Evolutionary conservation across 1,140 invertebrate genomes (phyloP), one percentile per base, ranked within the genome.

Genomic region (Bombus superbus): DNA sequence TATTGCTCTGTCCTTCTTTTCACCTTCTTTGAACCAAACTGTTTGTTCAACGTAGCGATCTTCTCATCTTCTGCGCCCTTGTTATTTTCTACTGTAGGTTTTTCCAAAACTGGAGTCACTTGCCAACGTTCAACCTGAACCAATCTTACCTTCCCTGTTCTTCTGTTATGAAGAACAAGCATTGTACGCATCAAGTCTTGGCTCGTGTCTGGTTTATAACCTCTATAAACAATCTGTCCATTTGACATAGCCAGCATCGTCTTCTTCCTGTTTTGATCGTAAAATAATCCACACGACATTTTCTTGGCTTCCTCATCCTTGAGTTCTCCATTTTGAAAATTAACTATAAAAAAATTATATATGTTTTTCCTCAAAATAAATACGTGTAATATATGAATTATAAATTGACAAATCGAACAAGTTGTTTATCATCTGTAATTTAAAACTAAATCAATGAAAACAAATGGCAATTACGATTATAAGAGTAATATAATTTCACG

Each of bases 21-120:
- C 1, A 90, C 87, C 87, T 94, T 95, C 82, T 96, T 96, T 0
- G 96, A 96, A 73, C 96, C 96, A 93, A 96, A 96, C 76, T 95
- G 88, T 92, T 95, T 96, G 68, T 95, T 95, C 18, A 96, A 91
- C 13, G 38, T 76, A n/a, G 72, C 72, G 47, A 91, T 86, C 64
- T 90, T 91, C 11, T 92, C 86, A n/a, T 87, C 82, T 4, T 81
- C 40, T n/a, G 81, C 68, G 9, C 84, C 78, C 9, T 69, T 85
- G 2, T 77, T 84, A 3, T 88, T 57, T 0, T 92, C 80, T 1
- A 81, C 9, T 6, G 22, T 6, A 38, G 90, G 71, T 62, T 92
- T 91, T 22, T 93, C 91, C 10, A 95, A 81, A 15, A 95, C 92
- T n/a, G 95, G 93, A 40, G 78, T 76, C n/a, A 95, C 92, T 74